Conservation (phyloP, 2,797 vertebrate genomes). For the Helarctos malayanus region DNA sequence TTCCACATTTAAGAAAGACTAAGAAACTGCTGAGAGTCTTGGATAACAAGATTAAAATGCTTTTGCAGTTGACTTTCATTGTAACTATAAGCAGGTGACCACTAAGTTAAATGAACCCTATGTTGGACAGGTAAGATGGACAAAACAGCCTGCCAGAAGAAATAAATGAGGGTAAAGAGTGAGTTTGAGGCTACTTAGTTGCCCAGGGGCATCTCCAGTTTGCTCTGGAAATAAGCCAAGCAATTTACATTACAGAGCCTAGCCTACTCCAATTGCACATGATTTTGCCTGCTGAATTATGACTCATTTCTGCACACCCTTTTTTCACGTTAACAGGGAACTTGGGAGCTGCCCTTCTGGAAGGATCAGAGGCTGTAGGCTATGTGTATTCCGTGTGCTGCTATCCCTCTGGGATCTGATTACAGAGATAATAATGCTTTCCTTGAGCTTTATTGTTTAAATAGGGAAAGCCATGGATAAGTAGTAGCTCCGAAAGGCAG, state of each 20-base stretch:
- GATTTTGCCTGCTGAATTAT: slow-evolving; percentile 31
- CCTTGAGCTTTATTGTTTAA: slow-evolving; percentile 38
- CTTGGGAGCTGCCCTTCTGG: slow-evolving; percentile 62
- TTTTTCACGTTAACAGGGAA: slow-evolving; percentile 58
- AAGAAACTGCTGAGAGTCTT: background rate
- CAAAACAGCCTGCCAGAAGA: background rate
- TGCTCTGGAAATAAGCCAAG: slow-evolving; percentile 60
- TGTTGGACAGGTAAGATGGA: background rate
- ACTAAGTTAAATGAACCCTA: background rate
- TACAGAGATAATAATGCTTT: slow-evolving; percentile 61
- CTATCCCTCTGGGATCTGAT: slow-evolving; percentile 60
- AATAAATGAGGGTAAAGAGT: slow-evolving; percentile 32
- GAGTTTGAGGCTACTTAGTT: slow-evolving; percentile 32
- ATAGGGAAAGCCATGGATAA: background rate
- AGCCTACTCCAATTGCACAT: background rate
- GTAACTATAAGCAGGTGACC: background rate
- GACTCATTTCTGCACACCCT: slow-evolving; percentile 25
- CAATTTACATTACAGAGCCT: slow-evolving; percentile 52
- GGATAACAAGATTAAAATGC: background rate
- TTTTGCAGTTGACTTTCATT: background rate
- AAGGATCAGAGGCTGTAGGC: slow-evolving; percentile 53
- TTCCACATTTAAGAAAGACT: slow-evolving; percentile 35
- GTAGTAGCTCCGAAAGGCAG: background rate
- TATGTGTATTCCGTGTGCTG: background rate
- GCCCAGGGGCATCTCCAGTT: background rate